Percentiles rank a stretch among this genome's conserved stretches.
Evolutionary conservation across 1,140 invertebrate species (phyloP).

Genomic region (Ceratosolen fusciceps): DNA sequence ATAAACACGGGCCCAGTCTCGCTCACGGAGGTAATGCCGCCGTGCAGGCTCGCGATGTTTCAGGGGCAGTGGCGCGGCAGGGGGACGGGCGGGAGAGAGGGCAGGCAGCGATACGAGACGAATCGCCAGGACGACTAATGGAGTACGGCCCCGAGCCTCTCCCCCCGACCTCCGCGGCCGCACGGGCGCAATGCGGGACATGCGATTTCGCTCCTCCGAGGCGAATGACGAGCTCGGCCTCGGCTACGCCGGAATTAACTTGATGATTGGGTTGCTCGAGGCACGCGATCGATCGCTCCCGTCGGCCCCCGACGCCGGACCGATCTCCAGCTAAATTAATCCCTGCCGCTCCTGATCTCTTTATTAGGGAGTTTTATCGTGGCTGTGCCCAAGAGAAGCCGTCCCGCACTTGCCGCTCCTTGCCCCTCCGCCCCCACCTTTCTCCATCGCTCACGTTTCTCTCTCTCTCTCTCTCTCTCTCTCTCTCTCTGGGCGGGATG

Average conservation of each 20-base stretch:
- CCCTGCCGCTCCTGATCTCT: background rate
- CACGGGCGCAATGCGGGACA: background rate
- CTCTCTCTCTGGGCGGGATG: too few species aligned
- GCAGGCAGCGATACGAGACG: background rate
- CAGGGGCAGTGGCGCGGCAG: too few species aligned
- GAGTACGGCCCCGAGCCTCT: too few species aligned
- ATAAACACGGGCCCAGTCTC: background rate
- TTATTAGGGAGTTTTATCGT: background rate
- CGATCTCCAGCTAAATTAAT: background rate
- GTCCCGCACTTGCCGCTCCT: too few species aligned
- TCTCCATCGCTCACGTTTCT: too few species aligned
- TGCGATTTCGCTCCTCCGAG: background rate
- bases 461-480: too few species aligned
- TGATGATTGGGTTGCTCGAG: background rate
- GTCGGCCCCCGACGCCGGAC: too few species aligned
- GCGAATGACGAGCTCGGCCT: background rate
- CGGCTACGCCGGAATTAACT: slow-evolving; percentile 7
- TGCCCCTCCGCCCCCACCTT: too few species aligned
- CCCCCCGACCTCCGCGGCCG: background rate
- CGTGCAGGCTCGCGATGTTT: background rate
- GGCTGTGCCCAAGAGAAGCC: too few species aligned
- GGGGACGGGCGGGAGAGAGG: too few species aligned
- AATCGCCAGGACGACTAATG: slow-evolving; percentile 1
- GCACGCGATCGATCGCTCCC: background rate
- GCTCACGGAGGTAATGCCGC: background rate